Base-by-base conservation (phyloP, 2,888 invertebrate genomes). In the Gastrophysa polygoni region DNA sequence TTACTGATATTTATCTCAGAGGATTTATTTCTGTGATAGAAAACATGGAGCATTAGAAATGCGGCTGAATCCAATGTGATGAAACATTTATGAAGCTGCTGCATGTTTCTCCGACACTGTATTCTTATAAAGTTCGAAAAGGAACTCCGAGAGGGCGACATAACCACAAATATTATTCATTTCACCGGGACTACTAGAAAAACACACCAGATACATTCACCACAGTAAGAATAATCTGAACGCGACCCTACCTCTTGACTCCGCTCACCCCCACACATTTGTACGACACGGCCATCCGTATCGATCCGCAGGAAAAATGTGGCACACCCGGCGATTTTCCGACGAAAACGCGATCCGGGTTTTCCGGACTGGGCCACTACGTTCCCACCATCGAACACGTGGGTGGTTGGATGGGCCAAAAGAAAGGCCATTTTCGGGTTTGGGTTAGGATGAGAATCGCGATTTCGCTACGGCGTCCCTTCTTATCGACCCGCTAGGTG, bases 211-310 rank as follows among this genome's bases (percentile, higher is more conserved):
- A 17, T 6, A 18, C 10, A 21, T n/a, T 21, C 34, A 21, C 10
- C 21, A 10, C 14, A 8, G 1, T 16, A 2, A 6, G 4, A 14
- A 28, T 28, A n/a, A 24, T 47, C 20, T 32, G 18, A 46, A 1
- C 14, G n/a, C 32, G 7, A 32, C 44, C 38, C 17, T 59, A 61
- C 61, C 59, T 59, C 17, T 7, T 34, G 34, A 38, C 62, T 28
- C 62, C 24, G 6, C 21, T 67, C 60, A 29, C 47, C 60, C 67
- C 67, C 48, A 63, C 54, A 59, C 70, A 67, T 67, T 61, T 65
- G 66, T 69, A 67, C 66, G 64, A 70, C 68, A 71, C 64, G 68
- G 65, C 68, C 68, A 63, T 59, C 68, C 46, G 63, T 74, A 74
- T 74, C 68, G 74, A 74, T 74, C 68, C 65, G 44, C 58, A 48